phyloP scores from a whole-genome alignment of 2,113 vertebrate genomes.

The Odontophorus gujanensis region DNA sequence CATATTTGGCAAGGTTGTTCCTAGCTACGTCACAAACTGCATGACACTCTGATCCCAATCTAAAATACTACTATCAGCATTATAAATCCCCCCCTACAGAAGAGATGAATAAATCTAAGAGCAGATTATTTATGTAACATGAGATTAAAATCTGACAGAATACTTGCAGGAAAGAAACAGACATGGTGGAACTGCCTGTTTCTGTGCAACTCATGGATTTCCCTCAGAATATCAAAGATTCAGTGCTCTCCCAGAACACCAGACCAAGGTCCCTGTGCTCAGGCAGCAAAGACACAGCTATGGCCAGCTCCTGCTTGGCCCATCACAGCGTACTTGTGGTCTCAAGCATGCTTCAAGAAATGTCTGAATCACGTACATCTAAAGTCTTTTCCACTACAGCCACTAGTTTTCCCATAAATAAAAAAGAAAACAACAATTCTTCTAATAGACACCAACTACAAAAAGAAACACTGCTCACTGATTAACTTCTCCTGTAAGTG shows the following conservation, averaged over 20 bases:
- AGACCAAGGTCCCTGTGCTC: fast-evolving
- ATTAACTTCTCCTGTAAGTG: not conserved
- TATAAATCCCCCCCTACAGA: not conserved
- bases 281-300: not conserved
- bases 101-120: not conserved
- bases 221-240: not conserved
- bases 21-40: not conserved
- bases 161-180: not conserved
- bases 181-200: not conserved
- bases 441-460: not conserved
- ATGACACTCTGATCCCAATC: not conserved
- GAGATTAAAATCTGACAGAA: not conserved
- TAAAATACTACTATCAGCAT: not conserved
- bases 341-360: not conserved
- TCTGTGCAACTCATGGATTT: fast-evolving
- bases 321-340: too few species aligned
- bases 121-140: not conserved
- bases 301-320: not conserved
- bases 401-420: not conserved
- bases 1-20: fast-evolving
- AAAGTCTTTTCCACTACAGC: not conserved
- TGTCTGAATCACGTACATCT: fast-evolving
- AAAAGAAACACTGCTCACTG: not conserved
- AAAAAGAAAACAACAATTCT: not conserved
- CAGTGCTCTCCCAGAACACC: not conserved